Conservation (phyloP, 30 jellyfish, hydroid and myxozoan genomes). For the Haliclystus octoradiatus region DNA sequence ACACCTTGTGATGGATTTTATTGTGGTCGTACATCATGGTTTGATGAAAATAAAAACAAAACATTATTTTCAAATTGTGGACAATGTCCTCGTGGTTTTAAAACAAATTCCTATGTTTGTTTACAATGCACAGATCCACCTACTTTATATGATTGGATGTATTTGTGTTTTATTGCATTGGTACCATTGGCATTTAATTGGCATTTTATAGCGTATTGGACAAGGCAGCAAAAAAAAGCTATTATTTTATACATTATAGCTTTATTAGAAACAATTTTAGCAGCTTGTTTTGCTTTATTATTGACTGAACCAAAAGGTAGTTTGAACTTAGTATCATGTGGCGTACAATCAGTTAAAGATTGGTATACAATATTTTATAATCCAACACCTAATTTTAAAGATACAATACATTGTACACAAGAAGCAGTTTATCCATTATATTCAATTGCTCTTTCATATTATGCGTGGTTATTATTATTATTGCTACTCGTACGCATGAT, state of each 20-base stretch:
- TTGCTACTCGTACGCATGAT: constrained; percentile 35
- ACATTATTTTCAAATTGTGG: constrained; percentile 48
- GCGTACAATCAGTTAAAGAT: constrained; percentile 49
- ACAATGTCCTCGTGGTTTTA: constrained; percentile 75
- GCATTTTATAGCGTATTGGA: constrained; percentile 42
- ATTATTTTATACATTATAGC: constrained; percentile 36
- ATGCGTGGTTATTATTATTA: constrained; percentile 35
- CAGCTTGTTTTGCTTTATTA: constrained; percentile 35
- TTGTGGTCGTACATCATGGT: constrained; percentile 73
- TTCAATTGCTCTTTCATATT: constrained; percentile 41
- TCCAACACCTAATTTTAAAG: constrained; percentile 49
- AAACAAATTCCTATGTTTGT: constrained; percentile 60
- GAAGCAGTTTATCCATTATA: constrained; percentile 88
- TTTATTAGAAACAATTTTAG: constrained; percentile 32
- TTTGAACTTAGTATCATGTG: constrained; percentile 36
- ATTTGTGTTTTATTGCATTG: constrained; percentile 69
- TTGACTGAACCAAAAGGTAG: constrained; percentile 58
- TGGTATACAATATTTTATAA: constrained; percentile 86
- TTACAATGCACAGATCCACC: constrained; percentile 39
- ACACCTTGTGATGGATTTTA: constrained; percentile 61
- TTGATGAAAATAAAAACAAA: neutral
- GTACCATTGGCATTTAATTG: constrained; percentile 43
- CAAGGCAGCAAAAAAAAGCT: constrained; percentile 17
- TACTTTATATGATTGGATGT: constrained; percentile 62
- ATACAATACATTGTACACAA: constrained; percentile 57